Conservation (phyloP, 2,888 invertebrate genomes). For the Eulithis prunata region DNA sequence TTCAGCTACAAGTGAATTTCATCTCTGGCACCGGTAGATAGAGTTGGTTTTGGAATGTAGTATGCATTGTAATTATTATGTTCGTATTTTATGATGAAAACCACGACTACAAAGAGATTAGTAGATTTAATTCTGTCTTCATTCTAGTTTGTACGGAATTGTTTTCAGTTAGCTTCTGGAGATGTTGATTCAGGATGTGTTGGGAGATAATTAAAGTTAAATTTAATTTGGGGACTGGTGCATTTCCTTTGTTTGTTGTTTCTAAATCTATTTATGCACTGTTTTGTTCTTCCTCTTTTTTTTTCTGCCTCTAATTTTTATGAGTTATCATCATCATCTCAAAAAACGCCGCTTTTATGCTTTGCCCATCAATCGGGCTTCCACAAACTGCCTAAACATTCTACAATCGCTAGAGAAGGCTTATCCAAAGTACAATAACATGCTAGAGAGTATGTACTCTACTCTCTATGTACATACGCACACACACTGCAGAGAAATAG, state of each 20-base stretch:
- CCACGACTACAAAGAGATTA: conserved; percentile 25
- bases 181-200: conserved; percentile 25
- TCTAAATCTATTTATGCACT: too few species aligned
- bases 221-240: conserved; percentile 17
- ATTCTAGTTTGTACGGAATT: conserved; percentile 20
- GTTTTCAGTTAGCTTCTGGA: conserved; percentile 16
- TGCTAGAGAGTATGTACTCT: too few species aligned
- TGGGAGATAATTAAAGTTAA: conserved; percentile 18
- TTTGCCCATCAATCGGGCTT: too few species aligned
- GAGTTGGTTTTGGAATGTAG: conserved; percentile 4
- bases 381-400: too few species aligned
- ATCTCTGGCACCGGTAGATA: neutral
- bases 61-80: conserved; percentile 1
- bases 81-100: conserved; percentile 15
- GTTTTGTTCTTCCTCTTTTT: too few species aligned
- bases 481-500: too few species aligned
- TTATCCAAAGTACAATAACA: too few species aligned
- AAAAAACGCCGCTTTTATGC: too few species aligned
- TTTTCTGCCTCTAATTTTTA: too few species aligned
- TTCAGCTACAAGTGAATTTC: conserved; percentile 3
- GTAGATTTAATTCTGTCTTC: conserved; percentile 29
- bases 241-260: conserved; percentile 1
- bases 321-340: too few species aligned
- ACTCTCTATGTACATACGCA: too few species aligned
- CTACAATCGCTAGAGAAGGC: too few species aligned